Percentiles rank a stretch among this genome's conserved stretches.
phyloP scores from a whole-genome alignment of 2,113 vertebrate species.

The Zootoca vivipara region DNA sequence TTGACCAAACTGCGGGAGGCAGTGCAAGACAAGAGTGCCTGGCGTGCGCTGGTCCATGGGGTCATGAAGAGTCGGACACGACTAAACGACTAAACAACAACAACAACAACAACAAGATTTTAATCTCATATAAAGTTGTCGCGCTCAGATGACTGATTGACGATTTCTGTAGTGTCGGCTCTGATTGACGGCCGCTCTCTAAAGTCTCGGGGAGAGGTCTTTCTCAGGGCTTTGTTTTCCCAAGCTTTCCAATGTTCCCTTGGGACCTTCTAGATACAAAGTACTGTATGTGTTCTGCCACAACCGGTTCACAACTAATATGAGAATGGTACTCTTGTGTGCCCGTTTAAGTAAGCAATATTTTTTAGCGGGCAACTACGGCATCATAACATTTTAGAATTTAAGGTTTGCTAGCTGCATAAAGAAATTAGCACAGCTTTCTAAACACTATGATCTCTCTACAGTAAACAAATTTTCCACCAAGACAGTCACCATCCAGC shows the following conservation, averaged over 20 bases:
- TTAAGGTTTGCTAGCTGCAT: neutral
- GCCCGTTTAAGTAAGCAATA: neutral
- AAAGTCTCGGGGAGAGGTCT: neutral
- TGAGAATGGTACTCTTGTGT: neutral
- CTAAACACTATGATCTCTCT: neutral
- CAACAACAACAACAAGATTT: too few relatives aligned
- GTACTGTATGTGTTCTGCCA: neutral
- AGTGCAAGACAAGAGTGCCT: too few relatives aligned
- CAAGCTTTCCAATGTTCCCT: neutral
- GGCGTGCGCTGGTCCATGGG: too few relatives aligned
- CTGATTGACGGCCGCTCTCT: neutral
- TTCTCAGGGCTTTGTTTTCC: neutral
- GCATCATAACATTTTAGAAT: neutral
- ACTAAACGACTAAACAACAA: too few relatives aligned
- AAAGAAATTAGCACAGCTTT: neutral
- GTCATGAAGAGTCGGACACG: too few relatives aligned
- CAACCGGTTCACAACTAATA: neutral
- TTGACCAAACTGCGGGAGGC: too few relatives aligned
- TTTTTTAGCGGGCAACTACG: neutral
- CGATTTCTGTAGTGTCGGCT: neutral
- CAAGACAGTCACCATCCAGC: slow-evolving; percentile 48
- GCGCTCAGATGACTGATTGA: neutral
- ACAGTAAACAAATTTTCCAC: slow-evolving; percentile 35
- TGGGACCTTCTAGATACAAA: neutral
- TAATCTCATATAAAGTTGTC: neutral